Base-by-base conservation (phyloP, 2,888 invertebrate genomes). In the Eucera pruinosa region DNA sequence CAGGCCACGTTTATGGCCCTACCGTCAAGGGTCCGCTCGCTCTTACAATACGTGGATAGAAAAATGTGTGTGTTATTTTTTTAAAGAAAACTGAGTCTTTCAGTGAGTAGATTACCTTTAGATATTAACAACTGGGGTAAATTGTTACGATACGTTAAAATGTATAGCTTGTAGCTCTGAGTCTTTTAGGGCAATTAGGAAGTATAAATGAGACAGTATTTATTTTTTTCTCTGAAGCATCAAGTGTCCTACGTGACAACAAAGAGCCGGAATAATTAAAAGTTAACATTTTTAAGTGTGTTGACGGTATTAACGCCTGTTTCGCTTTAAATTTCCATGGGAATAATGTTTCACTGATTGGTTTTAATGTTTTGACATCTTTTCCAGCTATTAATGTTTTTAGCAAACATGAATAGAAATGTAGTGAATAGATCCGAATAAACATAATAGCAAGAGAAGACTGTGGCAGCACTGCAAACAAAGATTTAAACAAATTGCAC, bases 101-200 rank as follows among this genome's bases (percentile, higher is more conserved):
- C n/a, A n/a, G n/a, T n/a, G n/a, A n/a, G n/a, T n/a, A n/a, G n/a
- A n/a, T n/a, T n/a, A n/a, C n/a, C n/a, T n/a, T n/a, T n/a, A n/a
- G n/a, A n/a, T n/a, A n/a, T n/a, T n/a, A n/a, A n/a, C n/a, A n/a
- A n/a, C n/a, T n/a, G n/a, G n/a, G n/a, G n/a, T n/a, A n/a, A n/a
- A 43, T 30, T 43, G 27, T 47, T 23, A 33, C 30, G 15, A 20
- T 20, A 45, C 15, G 30, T 33, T 23, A 25, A 33, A 30, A 47
- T 30, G 30, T 45, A 45, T 45, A 30, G 30, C 20, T 45, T 27
- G 9, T 20, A 60, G 15, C 27, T 13, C 20, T 27, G 43, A 18
- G 27, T 13, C 39, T 25, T 27, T 36, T 15, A 25, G 25, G 11
- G 27, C 50, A 52, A 64, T 64, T 64, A 64, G 18, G 27, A 3